Conservation (phyloP, 30 jellyfish, hydroid and myxozoan species). For the Hydractinia symbiolongicarpus region DNA sequence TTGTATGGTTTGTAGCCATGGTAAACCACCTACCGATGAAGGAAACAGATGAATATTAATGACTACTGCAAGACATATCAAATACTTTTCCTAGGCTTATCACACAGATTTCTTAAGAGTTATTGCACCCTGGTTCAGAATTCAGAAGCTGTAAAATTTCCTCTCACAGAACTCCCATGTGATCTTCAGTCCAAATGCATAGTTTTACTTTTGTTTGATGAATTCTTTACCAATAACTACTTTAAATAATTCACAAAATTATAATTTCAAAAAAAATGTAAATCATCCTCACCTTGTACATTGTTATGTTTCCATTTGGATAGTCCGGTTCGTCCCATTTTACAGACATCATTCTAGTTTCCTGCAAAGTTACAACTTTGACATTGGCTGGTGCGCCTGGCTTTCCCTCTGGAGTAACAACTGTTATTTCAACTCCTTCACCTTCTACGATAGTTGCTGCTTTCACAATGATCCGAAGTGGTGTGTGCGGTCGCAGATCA, state of each 20-base stretch:
- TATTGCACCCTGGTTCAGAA: too few species aligned
- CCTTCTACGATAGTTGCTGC: slow-evolving; percentile 10
- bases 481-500: slow-evolving; percentile 13
- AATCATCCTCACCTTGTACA: slow-evolving; percentile 39
- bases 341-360: slow-evolving; percentile 31
- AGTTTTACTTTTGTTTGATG: too few species aligned
- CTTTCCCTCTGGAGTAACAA: slow-evolving; percentile 30
- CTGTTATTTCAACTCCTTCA: background rate
- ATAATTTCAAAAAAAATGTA: background rate
- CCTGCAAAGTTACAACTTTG: background rate
- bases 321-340: slow-evolving; percentile 59
- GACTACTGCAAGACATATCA: background rate
- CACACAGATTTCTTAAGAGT: too few species aligned
- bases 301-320: slow-evolving; percentile 49
- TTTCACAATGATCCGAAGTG: background rate
- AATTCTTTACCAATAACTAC: too few species aligned
- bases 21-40: slow-evolving; percentile 8
- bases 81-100: too few species aligned
- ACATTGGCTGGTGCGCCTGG: slow-evolving; percentile 66
- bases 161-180: too few species aligned
- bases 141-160: too few species aligned
- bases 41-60: background rate
- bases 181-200: too few species aligned
- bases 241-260: too few species aligned
- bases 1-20: slow-evolving; percentile 18